Base-by-base conservation (phyloP, 1,140 invertebrate species). In the Orchestia grillus region DNA sequence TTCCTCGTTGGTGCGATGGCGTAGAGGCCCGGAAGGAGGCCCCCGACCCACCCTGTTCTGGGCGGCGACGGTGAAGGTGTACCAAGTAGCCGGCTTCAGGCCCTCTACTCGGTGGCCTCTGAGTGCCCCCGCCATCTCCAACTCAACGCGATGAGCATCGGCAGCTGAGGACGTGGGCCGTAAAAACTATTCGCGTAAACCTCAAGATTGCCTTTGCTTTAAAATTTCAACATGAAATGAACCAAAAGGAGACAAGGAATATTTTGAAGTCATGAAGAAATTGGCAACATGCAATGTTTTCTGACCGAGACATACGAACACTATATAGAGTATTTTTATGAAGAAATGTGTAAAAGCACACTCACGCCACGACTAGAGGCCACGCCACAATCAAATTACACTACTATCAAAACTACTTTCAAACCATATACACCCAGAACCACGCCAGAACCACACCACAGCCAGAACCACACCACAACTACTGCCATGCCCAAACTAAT, bases 11-110 rank as follows among this genome's bases (percentile, higher is more conserved):
- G 95, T 96, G 62, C 62, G 87, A 44, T 96, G 95, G 3, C 95
- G 62, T 6, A 96, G 36, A n/a, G 95, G 44, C 41, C 23, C 95
- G 15, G 95, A 96, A 43, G 36, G 23, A 42, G 95, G 53, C 36
- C 62, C 62, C 43, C 95, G 42, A 0, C 95, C 95, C 8, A 96
- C 95, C 1, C 95, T 16, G 53, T 96, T 96, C 41, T 87, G 62
- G 41, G 95, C 95, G n/a, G 95, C 62, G 47, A 96, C 95, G 19
- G 95, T 96, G 44, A 96, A 96, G 44, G 57, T 96, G 96, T 97
- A 97, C 45, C 57, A 96, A 0, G 96, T 96, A 42, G 96, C 96
- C 28, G 96, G 96, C 62, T 77, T 41, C 8, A 97, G 96, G 36
- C 95, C 96, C 0, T 96, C 95, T 41, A 97, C 47, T 6, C 95